Evolutionary conservation across 2,888 invertebrate genomes (phyloP), one percentile per base, ranked within the genome.

Genomic region (Seira ritae): DNA sequence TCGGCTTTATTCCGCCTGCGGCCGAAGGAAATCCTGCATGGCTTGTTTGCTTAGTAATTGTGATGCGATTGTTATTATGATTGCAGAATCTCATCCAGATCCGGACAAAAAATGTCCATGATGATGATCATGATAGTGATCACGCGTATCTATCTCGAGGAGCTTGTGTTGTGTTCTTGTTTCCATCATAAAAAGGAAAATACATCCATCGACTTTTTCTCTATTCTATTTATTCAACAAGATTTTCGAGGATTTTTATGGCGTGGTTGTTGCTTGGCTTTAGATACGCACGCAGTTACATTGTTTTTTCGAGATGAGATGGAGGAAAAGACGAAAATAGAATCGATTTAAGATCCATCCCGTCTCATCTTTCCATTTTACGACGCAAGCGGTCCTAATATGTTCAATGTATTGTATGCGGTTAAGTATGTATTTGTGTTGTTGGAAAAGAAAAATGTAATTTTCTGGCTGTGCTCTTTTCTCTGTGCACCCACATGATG

Each of bases 21-120:
- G 42, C 4, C 4, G 12, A 42, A 42, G 12, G 42, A 42, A 8
- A 42, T n/a, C n/a, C n/a, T n/a, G n/a, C n/a, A n/a, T n/a, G n/a
- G n/a, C n/a, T 60, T 60, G 60, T 60, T 60, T 60, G 60, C 60
- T n/a, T 60, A 15, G 60, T 60, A 60, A 60, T 60, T 60, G 60
- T 17, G 60, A 60, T 60, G 17, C 17, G n/a, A n/a, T n/a, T n/a
- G n/a, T n/a, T n/a, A n/a, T n/a, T n/a, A n/a, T n/a, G 17, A 60
- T 60, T 60, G 60, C 8, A n/a, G 60, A 60, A 60, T 60, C 60
- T 60, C 4, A 60, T 60, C 60, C 60, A 17, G 60, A n/a, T n/a
- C n/a, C n/a, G n/a, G n/a, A n/a, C n/a, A n/a, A 12, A 42, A 42
- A 42, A 42, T 42, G 42, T 42, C 42, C 42, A 42, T 12, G 42